Evolutionary conservation across 1,140 invertebrate species (phyloP).

Genomic region (Pogonomyrmex californicus): DNA sequence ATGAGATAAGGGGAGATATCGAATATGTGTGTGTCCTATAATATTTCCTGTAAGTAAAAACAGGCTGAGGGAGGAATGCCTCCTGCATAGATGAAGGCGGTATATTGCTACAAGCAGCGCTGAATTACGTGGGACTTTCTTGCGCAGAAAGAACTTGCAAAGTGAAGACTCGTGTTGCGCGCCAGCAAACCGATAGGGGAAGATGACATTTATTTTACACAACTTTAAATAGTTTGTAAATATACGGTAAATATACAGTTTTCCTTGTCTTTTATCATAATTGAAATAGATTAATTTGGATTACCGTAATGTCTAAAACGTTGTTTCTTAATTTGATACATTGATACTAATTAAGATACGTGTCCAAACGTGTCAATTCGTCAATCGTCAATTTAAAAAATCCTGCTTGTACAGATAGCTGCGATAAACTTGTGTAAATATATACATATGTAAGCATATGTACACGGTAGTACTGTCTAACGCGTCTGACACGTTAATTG

Average conservation of each 20-base stretch:
- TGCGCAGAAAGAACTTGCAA: slow-evolving; percentile 31
- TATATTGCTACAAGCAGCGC: slow-evolving; percentile 5
- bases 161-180: slow-evolving; percentile 44
- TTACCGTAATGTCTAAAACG: not conserved
- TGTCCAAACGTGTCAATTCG: not conserved
- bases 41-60: slow-evolving; percentile 20
- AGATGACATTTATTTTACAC: slow-evolving; percentile 16
- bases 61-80: slow-evolving; percentile 2
- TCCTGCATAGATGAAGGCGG: slow-evolving; percentile 33
- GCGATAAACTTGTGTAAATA: not conserved
- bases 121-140: slow-evolving; percentile 33
- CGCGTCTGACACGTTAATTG: not conserved
- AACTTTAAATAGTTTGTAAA: slow-evolving; percentile 20
- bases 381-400: not conserved
- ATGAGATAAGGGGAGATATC: not conserved
- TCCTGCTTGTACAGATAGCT: not conserved
- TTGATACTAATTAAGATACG: not conserved
- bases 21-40: not conserved
- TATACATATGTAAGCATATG: not conserved
- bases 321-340: not conserved
- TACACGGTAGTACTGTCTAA: not conserved
- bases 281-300: not conserved
- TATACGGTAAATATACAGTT: not conserved
- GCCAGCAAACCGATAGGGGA: not conserved
- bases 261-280: not conserved